These are phyloP conservation scores for Hoplodrina blanda DNA, from an alignment of 2,888 invertebrate species.

Conservation along the genomic window DNA sequence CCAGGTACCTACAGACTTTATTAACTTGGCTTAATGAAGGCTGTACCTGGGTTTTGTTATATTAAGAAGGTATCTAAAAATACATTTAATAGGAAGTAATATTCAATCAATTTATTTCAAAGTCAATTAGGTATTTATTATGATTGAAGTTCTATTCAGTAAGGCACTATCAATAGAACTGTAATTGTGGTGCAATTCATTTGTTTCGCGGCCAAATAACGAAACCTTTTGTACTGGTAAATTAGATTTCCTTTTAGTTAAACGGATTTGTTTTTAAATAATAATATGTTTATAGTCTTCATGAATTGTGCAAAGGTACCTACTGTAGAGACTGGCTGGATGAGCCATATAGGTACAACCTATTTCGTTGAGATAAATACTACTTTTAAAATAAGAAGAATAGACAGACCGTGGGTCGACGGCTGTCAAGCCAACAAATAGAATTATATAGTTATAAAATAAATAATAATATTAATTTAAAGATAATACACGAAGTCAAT, in stretches of 20 bases:
- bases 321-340: no score
- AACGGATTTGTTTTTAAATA: constrained; percentile 7
- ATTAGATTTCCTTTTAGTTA: constrained; percentile 48
- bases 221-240: constrained; percentile 61
- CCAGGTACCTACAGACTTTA: not conserved
- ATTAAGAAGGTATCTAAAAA: not conserved
- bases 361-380: no score
- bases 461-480: no score
- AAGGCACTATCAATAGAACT: constrained; percentile 37
- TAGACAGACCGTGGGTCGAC: no score
- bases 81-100: constrained; percentile 33
- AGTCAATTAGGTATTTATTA: constrained; percentile 37
- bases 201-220: constrained; percentile 67
- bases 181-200: constrained; percentile 63
- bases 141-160: constrained; percentile 32
- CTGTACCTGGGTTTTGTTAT: no score
- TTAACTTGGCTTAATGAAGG: not conserved
- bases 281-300: not conserved
- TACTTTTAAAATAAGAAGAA: no score
- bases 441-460: no score
- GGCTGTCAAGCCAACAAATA: no score
- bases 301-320: not conserved
- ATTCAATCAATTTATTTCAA: constrained; percentile 31
- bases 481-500: no score
- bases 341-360: no score